Conservation (phyloP, 1,140 invertebrate species). For the Conus betulinus region DNA sequence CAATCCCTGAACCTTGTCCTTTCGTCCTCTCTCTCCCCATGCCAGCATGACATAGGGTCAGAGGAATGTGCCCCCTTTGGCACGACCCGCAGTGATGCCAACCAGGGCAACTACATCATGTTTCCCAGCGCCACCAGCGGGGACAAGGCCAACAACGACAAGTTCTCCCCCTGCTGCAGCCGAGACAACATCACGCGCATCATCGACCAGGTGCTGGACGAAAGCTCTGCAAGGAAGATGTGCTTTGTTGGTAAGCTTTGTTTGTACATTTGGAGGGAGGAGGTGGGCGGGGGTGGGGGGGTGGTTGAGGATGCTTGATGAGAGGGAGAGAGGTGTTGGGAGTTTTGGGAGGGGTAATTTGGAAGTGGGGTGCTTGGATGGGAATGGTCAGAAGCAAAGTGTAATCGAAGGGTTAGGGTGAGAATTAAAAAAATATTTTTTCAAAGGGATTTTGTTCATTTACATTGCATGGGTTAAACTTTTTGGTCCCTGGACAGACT, state of each 20-base stretch:
- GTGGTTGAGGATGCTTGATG: neutral
- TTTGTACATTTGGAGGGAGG: too few relatives aligned
- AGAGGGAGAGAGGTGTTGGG: too few relatives aligned
- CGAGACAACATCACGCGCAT: conserved; percentile 91
- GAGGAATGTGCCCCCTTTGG: conserved; percentile 82
- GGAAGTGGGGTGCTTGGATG: too few relatives aligned
- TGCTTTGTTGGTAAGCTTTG: conserved; percentile 84
- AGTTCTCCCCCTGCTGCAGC: conserved; percentile 78
- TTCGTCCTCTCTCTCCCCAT: neutral
- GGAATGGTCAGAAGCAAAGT: too few relatives aligned
- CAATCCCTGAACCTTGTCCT: neutral
- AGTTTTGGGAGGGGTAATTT: too few relatives aligned
- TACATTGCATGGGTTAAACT: too few relatives aligned
- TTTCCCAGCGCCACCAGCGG: conserved; percentile 75
- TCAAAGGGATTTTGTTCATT: too few relatives aligned
- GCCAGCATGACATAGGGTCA: conserved; percentile 94
- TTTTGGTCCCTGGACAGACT: too few relatives aligned
- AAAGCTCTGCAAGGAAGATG: conserved; percentile 92
- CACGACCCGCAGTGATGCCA: conserved; percentile 84
- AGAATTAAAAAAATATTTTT: too few relatives aligned
- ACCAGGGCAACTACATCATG: conserved; percentile 95
- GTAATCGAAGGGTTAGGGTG: too few relatives aligned
- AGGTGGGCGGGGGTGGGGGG: neutral
- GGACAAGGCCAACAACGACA: conserved; percentile 69
- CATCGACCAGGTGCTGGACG: conserved; percentile 79